Evolutionary conservation across 2,888 invertebrate species (phyloP).

Genomic region (Drosophila kanekoi): DNA sequence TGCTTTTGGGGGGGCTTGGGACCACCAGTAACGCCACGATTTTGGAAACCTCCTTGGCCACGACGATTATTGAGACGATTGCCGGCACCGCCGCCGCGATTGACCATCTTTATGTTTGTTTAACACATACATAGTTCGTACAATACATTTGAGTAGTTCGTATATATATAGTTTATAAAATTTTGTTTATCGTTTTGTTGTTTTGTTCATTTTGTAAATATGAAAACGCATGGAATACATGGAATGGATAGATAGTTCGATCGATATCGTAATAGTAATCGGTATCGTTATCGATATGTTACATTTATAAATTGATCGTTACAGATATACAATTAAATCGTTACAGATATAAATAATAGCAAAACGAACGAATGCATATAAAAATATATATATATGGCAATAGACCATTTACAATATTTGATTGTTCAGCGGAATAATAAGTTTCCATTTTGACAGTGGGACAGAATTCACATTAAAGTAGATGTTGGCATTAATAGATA

Average conservation of each 20-base stretch:
- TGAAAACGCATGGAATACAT: slow-evolving; percentile 43
- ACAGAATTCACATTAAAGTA: slow-evolving; percentile 24
- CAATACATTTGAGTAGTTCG: slow-evolving; percentile 42
- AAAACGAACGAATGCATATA: slow-evolving; percentile 33
- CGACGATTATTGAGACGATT: slow-evolving; percentile 83
- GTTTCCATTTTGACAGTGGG: slow-evolving; percentile 26
- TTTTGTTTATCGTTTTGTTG: slow-evolving; percentile 6
- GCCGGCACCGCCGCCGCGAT: slow-evolving; percentile 81
- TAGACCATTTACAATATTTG: slow-evolving; percentile 58
- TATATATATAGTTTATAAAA: slow-evolving; percentile 15
- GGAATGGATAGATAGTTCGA: slow-evolving; percentile 29
- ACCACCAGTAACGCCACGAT: slow-evolving; percentile 84
- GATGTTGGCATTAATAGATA: slow-evolving; percentile 26
- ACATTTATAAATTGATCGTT: slow-evolving; percentile 32
- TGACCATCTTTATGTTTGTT: slow-evolving; percentile 83
- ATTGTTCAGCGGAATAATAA: too few relatives aligned
- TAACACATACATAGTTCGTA: slow-evolving; percentile 29
- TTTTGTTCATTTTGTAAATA: background rate
- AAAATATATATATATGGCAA: slow-evolving; percentile 32
- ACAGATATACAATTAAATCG: slow-evolving; percentile 19
- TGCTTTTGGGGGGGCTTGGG: slow-evolving; percentile 84
- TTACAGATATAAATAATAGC: slow-evolving; percentile 15
- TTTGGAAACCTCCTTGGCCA: slow-evolving; percentile 85
- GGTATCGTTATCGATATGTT: slow-evolving; percentile 22
- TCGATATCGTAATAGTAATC: slow-evolving; percentile 27